Base-by-base conservation (phyloP, 1,140 invertebrate genomes). In the Drosophila tsacasi region DNA sequence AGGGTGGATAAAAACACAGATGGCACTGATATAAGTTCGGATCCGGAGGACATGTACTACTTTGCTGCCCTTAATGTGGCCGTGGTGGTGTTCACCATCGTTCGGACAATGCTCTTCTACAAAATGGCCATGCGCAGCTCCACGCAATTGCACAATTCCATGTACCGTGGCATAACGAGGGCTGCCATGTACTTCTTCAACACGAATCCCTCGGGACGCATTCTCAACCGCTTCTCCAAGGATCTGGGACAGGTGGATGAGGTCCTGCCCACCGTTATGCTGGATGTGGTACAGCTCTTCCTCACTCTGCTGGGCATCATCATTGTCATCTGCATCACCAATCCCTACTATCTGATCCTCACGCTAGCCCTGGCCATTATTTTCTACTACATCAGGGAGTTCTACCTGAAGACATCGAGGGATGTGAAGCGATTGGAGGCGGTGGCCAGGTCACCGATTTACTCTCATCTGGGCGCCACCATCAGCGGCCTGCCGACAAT, bases 341-440 rank as follows among this genome's bases (percentile, higher is more conserved):
- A 97, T 80, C 95, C 95, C 0, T 96, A 95, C 93, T 96, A 98
- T 49, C 69, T 97, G 3, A 85, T 96, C 10, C 95, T 97, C 0
- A 95, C 96, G 1, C 74, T 96, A 0, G 92, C 97, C 19, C 94
- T 98, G 3, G 93, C 94, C 4, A 81, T 95, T 0, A 69, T 97
- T 0, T 97, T 98, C 83, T 95, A 96, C 63, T 95, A 95, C 64
- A 94, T 97, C 17, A 93, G 97, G 19, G 94, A 95, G 68, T 95
- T 98, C 62, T 98, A 98, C 91, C 93, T 98, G 12, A 95, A 95
- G 54, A 97, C 97, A 0, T 97, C 97, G 1, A 95, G 97, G 76
- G 97, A 97, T 83, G 94, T 98, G 9, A 98, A 98, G 92, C 94
- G 97, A 58, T 92, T 98, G 19, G 97, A 98, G 94, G 97, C 97